Evolutionary conservation across 2,797 vertebrate genomes (phyloP), one percentile per base, ranked within the genome.

Genomic region (Triplophysa bombifrons): DNA sequence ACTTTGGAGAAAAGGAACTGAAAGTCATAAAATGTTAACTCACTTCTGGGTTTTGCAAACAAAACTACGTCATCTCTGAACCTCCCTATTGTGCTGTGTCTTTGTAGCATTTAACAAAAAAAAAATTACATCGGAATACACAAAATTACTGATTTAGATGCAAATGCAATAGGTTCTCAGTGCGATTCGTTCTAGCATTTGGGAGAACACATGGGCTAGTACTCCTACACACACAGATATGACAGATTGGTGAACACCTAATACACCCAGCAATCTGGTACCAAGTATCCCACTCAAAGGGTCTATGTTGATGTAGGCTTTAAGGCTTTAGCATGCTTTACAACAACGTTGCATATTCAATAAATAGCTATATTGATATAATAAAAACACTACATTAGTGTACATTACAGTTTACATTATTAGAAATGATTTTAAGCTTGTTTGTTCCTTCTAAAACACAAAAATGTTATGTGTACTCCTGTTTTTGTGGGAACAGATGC

Each of bases 401-500:
- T 8, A 3, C 3, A 73, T 41, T 2, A 27, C 25, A 27, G 25
- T 3, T 2, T 27, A 27, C 25, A 27, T 27, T 27, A 27, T 27
- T 27, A 41, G 0, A 56, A 56, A 19, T 19, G 25, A 1, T n/a
- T 20, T 20, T 55, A 25, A n/a, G 9, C n/a, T 60, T 60, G 22
- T n/a, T 50, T 51, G 25, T 25, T 27, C 22, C 12, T 14, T 17
- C 14, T 61, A 17, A 30, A 7, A 9, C 27, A 46, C 34, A 46
- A 55, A 72, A n/a, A 48, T 58, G 38, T 20, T 46, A 17, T 76
- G 27, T 80, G 72, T 25, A 34, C 46, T 7, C 80, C 7, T 72
- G 65, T 48, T 44, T 82, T 7, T 76, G 19, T 80, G 64, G 12
- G 10, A 48, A 76, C 88, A 96, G 95, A 95, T 82, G 93, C 96